Base-by-base conservation (phyloP, 2,888 invertebrate species). In the Morpho achilles region DNA sequence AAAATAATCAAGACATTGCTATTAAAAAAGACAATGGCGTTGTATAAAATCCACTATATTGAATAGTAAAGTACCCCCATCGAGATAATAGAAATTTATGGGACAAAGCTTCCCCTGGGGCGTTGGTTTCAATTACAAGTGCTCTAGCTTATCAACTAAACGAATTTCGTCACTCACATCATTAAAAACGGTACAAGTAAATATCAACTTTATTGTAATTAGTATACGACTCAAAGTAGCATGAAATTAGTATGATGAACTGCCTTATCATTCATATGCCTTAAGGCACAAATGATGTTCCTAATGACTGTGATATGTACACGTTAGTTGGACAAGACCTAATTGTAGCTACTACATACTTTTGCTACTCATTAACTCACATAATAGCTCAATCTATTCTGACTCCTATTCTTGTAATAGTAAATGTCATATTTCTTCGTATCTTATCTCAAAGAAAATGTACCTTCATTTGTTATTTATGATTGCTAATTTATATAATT, bases 121-220 rank as follows among this genome's bases (percentile, higher is more conserved):
- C 22, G 39, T 22, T 41, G 46, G 53, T 53, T 53, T 53, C 53
- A 53, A 53, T 53, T 53, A 53, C 46, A 47, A 53, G 53, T 47
- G 22, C 53, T 41, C 41, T 41, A 22, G 40, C 53, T 53, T 53
- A 46, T 53, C 46, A 47, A 40, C 46, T 47, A 53, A 53, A 40
- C 53, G 53, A 53, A 53, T 53, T 53, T 46, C 46, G 40, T 41
- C 53, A 53, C 41, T 47, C 52, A 47, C 53, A 16, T 46, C 41
- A 53, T 45, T 53, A 53, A 9, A 6, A 8, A 7, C 47, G 3
- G 1, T 41, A 6, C 47, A 46, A 46, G 5, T 22, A 8, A 53
- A 46, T 40, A 7, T 45, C 40, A 53, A 40, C 46, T 39, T 46
- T 46, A 46, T 22, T 0, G 0, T 1, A 3, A 1, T 1, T 3